Evolutionary conservation across 2,797 vertebrate genomes (phyloP).

Genomic region (Pseudochirops cupreus): DNA sequence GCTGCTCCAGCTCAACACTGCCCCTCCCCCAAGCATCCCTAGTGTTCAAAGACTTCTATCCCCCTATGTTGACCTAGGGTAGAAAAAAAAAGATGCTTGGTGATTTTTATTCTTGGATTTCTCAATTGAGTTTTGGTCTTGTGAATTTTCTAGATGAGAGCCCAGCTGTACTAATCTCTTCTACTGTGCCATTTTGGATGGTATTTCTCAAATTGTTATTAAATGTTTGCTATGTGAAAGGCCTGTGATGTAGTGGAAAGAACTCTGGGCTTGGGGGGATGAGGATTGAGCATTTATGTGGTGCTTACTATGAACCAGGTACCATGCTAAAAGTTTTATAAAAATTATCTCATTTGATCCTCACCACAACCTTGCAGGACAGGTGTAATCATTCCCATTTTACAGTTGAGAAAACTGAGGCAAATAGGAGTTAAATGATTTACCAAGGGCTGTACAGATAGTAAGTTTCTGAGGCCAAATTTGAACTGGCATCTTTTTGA

Average conservation of each 20-base stretch:
- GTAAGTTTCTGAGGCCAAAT: not conserved
- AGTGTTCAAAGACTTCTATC: not conserved
- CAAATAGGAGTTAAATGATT: not conserved
- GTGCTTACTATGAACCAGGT: not conserved
- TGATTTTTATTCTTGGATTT: not conserved
- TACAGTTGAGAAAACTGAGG: not conserved
- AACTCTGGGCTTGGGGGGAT: not conserved
- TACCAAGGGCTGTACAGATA: not conserved
- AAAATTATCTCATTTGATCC: not conserved
- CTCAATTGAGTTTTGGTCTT: not conserved
- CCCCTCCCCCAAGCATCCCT: not conserved
- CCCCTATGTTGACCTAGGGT: not conserved
- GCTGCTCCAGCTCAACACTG: not conserved
- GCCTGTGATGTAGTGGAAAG: not conserved
- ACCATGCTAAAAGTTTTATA: not conserved
- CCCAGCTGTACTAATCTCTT: not conserved
- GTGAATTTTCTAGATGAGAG: not conserved
- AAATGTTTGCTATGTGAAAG: not conserved
- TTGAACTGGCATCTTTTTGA: not conserved
- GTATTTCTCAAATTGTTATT: not conserved
- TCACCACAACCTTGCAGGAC: not conserved
- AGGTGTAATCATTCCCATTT: not conserved
- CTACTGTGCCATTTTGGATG: not conserved
- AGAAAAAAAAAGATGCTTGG: not conserved
- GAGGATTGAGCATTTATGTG: not conserved